Base-by-base conservation (phyloP, 2,113 vertebrate genomes). In the Macquaria australasica region DNA sequence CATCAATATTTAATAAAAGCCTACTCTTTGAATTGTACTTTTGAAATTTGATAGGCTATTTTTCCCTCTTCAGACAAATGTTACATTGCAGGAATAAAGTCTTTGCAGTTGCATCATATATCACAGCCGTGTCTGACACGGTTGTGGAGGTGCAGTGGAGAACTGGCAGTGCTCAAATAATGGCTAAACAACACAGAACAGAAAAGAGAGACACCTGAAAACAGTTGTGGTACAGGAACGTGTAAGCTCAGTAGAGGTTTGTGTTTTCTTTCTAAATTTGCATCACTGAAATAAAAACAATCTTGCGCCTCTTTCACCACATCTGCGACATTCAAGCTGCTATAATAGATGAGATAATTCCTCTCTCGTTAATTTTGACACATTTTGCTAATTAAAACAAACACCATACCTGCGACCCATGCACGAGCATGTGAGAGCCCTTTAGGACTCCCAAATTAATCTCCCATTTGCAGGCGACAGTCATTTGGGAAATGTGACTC, bases 1-100 rank as follows among this genome's bases (percentile, higher is more conserved):
- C 81, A 88, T 92, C 81, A 91, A 84, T 88, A 89, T 90, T 91
- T 87, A 89, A 89, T 88, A 86, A 86, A 89, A 81, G 76, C 34
- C 63, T 51, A 20, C 76, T 66, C 80, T 90, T 87, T 84, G 82
- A 88, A 83, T 91, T 83, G 76, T 85, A 68, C 79, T 86, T 84
- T 79, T 82, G 62, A 87, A 85, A 89, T 88, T 73, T 71, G n/a
- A 83, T 45, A 37, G 77, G 67, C 50, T 82, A 76, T 85, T 88
- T 85, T 60, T 48, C 34, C 70, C n/a, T 76, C 31, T 83, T 89
- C 64, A 86, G 81, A 88, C 78, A 87, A 72, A 79, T 80, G 63
- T 71, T 71, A 69, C 50, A 73, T 53, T 74, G 73, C 56, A 28
- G 59, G 56, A 77, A 73, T 78, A 86, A 84, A 88, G 73, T 37